A percentile compares a stretch with the other conserved stretches of the same genome.
Evolutionary conservation across 2,888 invertebrate species (phyloP).

Genomic region (Ophion slaviceki): DNA sequence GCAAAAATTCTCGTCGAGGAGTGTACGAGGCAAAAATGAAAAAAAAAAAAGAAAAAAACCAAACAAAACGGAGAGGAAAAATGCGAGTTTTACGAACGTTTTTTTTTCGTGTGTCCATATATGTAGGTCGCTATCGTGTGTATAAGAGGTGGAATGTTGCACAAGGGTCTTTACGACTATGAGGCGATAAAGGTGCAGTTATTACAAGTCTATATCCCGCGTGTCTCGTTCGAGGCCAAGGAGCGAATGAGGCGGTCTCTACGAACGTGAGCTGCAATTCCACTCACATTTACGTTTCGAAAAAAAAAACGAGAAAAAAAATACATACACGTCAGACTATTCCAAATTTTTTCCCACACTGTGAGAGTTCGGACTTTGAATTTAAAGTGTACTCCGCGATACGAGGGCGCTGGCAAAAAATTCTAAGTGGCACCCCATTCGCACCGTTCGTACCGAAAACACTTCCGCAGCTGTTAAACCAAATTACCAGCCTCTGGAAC

Average conservation of each 20-base stretch:
- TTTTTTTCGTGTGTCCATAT: background rate
- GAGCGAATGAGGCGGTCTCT: background rate
- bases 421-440: background rate
- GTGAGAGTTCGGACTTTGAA: background rate
- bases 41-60: background rate
- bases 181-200: slow-evolving; percentile 40
- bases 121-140: background rate
- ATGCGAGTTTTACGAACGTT: background rate
- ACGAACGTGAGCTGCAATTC: background rate
- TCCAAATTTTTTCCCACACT: background rate
- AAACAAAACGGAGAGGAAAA: background rate
- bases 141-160: slow-evolving; percentile 6
- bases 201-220: slow-evolving; percentile 27
- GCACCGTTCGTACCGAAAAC: background rate
- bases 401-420: background rate
- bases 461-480: background rate
- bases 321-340: background rate
- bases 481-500: background rate
- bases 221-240: background rate
- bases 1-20: background rate
- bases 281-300: background rate
- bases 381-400: background rate
- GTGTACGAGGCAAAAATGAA: background rate
- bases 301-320: background rate
- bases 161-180: slow-evolving; percentile 39